Conservation (phyloP, 2,797 vertebrate species). For the Numenius phaeopus region DNA sequence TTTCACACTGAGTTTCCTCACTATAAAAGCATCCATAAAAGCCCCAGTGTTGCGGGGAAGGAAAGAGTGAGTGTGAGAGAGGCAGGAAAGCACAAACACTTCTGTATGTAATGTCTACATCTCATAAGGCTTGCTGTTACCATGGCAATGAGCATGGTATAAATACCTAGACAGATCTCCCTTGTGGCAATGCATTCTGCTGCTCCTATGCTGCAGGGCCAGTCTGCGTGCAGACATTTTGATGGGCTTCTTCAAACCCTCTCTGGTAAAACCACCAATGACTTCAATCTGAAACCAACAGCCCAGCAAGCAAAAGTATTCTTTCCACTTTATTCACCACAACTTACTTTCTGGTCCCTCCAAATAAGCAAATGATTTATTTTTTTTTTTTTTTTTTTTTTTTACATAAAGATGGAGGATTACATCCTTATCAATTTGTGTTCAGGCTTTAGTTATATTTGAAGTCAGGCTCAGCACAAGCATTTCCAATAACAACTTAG, state of each 20-base stretch:
- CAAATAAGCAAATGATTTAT: neutral
- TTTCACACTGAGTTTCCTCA: neutral
- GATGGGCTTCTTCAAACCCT: neutral
- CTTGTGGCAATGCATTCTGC: constrained; percentile 42
- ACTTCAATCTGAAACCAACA: neutral
- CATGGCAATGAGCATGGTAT: constrained; percentile 53
- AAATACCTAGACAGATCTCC: constrained; percentile 61
- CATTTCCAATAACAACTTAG: neutral
- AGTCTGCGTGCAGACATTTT: constrained; percentile 1
- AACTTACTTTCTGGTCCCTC: neutral
- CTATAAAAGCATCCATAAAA: neutral
- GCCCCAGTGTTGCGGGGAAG: neutral
- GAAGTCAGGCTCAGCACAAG: neutral
- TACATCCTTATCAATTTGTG: neutral
- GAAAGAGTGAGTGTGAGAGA: constrained; percentile 1
- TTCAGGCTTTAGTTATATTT: neutral
- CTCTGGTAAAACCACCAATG: neutral
- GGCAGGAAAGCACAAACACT: constrained; percentile 20
- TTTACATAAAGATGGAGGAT: neutral
- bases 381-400: neutral
- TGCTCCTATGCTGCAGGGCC: constrained; percentile 42
- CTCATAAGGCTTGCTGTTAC: constrained; percentile 61
- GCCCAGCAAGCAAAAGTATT: neutral
- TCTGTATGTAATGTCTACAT: constrained; percentile 43
- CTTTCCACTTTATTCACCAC: neutral